Percentiles rank a stretch among this genome's conserved stretches.
These are phyloP conservation scores for Pungitius pungitius DNA, from an alignment of 2,113 vertebrate genomes.

Conservation along the genomic window DNA sequence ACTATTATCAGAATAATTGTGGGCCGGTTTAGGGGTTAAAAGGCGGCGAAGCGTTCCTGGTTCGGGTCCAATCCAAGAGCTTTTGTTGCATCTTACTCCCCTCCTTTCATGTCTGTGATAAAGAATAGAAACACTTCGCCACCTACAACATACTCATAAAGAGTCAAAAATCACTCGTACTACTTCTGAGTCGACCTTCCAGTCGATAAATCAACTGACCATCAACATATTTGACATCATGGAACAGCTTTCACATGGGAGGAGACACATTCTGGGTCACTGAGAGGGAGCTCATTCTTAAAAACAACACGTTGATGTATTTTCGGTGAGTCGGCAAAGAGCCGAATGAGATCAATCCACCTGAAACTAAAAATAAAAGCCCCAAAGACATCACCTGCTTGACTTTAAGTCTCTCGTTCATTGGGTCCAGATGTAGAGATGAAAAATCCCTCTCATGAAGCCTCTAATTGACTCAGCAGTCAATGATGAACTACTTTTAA, in stretches of 20 bases:
- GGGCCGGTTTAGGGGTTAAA: not conserved
- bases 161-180: too few species aligned
- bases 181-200: too few species aligned
- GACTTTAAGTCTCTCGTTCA: constrained; percentile 7
- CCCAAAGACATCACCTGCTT: not conserved
- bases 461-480: constrained; percentile 8
- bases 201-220: too few species aligned
- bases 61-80: not conserved
- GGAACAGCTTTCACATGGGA: not conserved
- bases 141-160: too few species aligned
- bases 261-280: not conserved
- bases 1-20: not conserved
- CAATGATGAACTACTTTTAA: constrained; percentile 53
- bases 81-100: not conserved
- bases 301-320: constrained; percentile 9
- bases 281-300: not conserved
- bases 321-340: constrained; percentile 3
- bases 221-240: not conserved
- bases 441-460: not conserved
- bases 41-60: not conserved
- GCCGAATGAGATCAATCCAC: constrained; percentile 2
- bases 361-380: constrained; percentile 42
- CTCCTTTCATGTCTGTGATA: too few species aligned
- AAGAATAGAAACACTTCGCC: not conserved
- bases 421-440: not conserved